Percentiles rank a stretch among this genome's conserved stretches.
phyloP scores from a whole-genome alignment of 1,140 invertebrate genomes.

The Medauroidea extradentata region DNA sequence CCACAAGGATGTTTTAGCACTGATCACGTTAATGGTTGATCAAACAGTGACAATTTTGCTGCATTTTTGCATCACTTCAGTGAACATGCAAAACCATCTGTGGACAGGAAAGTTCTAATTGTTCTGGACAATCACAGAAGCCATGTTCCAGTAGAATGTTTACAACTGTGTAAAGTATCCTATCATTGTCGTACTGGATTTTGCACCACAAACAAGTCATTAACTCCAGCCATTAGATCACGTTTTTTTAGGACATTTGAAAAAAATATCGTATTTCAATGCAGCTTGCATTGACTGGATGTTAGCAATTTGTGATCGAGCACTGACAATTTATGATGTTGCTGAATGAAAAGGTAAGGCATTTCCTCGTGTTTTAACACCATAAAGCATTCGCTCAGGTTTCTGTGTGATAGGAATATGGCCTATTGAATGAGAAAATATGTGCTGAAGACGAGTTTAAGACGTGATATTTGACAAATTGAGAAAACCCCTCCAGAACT shows the following conservation, averaged over 20 bases:
- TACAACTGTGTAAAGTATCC: slow-evolving; percentile 33
- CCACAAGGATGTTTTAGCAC: slow-evolving; percentile 41
- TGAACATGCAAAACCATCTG: slow-evolving; percentile 23
- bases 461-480: slow-evolving; percentile 34
- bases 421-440: slow-evolving; percentile 35
- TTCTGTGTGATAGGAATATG: slow-evolving; percentile 33
- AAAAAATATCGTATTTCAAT: slow-evolving; percentile 28
- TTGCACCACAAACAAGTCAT: slow-evolving; percentile 41
- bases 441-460: slow-evolving; percentile 38
- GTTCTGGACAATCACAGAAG: slow-evolving; percentile 29
- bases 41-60: slow-evolving; percentile 43
- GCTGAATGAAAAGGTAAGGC: slow-evolving; percentile 31
- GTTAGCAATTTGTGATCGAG: slow-evolving; percentile 18
- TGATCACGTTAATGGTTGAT: slow-evolving; percentile 42
- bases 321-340: slow-evolving; percentile 34
- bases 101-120: slow-evolving; percentile 18
- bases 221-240: slow-evolving; percentile 39
- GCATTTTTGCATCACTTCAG: slow-evolving; percentile 39
- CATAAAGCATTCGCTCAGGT: slow-evolving; percentile 32
- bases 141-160: slow-evolving; percentile 20
- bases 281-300: slow-evolving; percentile 20
- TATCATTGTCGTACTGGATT: slow-evolving; percentile 36
- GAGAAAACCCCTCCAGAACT: slow-evolving; percentile 17
- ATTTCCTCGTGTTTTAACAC: too few species aligned
- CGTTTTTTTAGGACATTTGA: slow-evolving; percentile 27